Evolutionary conservation across 2,113 vertebrate genomes (phyloP), one percentile per base, ranked within the genome.

Genomic region (Suricata suricatta): DNA sequence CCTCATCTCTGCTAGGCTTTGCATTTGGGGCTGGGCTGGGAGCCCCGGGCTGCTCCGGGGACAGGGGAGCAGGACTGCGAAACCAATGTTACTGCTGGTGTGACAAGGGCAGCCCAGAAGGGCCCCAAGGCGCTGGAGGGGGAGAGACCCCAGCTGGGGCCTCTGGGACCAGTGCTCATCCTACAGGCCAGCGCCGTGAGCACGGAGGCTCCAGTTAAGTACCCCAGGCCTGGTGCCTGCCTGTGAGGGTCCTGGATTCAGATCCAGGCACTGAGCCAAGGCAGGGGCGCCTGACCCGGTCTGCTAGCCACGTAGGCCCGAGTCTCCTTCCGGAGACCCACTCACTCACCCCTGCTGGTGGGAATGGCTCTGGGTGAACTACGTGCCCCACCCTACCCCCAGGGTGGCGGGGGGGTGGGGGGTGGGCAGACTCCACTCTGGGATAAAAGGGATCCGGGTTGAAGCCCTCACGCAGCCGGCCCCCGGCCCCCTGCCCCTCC

Each of bases 161-260:
- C 19, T 38, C 35, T 6, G 3, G 44, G 52, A 52, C 33, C 14
- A 7, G 35, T 5, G 44, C 21, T 27, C 60, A 9, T 1, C 35
- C 50, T 10, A 0, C 19, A 35, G 31, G 5, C 23, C 41, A 0
- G 3, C 2, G 23, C 44, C 69, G 10, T 0, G 3, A 74, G 2
- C 60, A 3, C 1, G 0, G 74, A 35, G n/a, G 33, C 10, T 29
- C 54, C 8, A 2, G 47, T 10, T 15, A 31, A 29, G 15, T 7
- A 13, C 31, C 31, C 19, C 3, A 15, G 60, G 87, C 47, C 33
- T 4, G 7, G 1, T 2, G 23, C 17, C 38, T 52, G 25, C 25
- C 82, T 9, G 0, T 13, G 15, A 15, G 27, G 94, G 47, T n/a
- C 81, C 33, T 11, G 0, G 35, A 16, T 27, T 72, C 25, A 25